Conservation (phyloP, 2,113 vertebrate species). For the Lampris megalopsis region DNA sequence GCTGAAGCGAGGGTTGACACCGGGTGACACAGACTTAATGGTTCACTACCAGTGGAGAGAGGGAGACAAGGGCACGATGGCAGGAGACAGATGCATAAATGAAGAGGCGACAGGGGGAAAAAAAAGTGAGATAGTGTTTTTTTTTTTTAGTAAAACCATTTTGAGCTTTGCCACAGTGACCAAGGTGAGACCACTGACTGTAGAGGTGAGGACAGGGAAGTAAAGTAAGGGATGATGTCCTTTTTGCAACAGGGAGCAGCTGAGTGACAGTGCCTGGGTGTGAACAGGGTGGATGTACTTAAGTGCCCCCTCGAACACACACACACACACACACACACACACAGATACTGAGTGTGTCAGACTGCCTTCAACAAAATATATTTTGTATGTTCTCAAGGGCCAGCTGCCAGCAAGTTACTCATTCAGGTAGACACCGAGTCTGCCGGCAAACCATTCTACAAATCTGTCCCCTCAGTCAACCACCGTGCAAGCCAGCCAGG, state of each 20-base stretch:
- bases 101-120: not conserved
- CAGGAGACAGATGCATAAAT: slow-evolving; percentile 6
- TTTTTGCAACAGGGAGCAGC: not conserved
- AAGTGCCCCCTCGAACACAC: not conserved
- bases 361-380: not conserved
- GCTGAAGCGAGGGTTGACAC: slow-evolving; percentile 1
- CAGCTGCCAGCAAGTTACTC: not conserved
- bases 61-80: slow-evolving; percentile 3
- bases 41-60: not conserved
- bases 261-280: not conserved
- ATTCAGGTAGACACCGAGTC: not conserved
- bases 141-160: not conserved
- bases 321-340: not conserved
- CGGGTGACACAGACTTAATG: slow-evolving; percentile 17
- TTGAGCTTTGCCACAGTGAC: not conserved
- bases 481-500: not conserved
- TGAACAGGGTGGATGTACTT: not conserved
- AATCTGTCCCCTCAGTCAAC: not conserved
- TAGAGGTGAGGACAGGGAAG: no score
- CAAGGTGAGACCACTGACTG: slow-evolving; percentile 8
- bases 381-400: not conserved
- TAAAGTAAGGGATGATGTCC: not conserved
- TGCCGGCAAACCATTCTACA: not conserved
- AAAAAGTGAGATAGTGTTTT: not conserved
- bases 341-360: not conserved